These are phyloP conservation scores for Dinomys branickii DNA, from an alignment of 2,113 vertebrate genomes.

Conservation along the genomic window DNA sequence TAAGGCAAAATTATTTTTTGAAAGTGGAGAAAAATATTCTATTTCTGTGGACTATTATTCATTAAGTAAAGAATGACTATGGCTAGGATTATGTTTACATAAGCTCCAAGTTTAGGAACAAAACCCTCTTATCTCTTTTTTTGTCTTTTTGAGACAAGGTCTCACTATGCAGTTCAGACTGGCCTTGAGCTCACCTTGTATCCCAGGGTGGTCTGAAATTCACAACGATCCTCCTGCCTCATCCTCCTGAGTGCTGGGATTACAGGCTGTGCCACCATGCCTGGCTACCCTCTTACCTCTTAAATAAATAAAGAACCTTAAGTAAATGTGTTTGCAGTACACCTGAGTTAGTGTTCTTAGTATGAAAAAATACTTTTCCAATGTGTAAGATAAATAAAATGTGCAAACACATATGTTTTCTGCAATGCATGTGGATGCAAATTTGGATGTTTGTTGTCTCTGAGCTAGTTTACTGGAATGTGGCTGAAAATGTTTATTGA, in stretches of 20 bases:
- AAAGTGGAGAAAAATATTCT: not conserved
- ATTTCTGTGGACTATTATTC: not conserved
- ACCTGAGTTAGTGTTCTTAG: not conserved
- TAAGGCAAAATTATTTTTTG: not conserved
- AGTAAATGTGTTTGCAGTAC: not conserved
- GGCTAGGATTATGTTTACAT: not conserved
- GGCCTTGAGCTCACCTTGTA: too few species aligned
- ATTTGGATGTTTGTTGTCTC: not conserved
- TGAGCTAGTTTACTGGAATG: slow-evolving; percentile 29
- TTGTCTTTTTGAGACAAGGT: too few species aligned
- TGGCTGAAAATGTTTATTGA: not conserved
- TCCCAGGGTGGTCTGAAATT: too few species aligned
- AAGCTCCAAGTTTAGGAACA: not conserved
- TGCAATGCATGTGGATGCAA: not conserved
- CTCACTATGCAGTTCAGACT: too few species aligned
- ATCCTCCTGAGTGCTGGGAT: too few species aligned
- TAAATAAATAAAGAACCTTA: too few species aligned
- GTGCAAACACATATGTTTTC: not conserved
- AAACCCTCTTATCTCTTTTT: not conserved
- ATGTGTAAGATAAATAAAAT: not conserved
- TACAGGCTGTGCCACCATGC: too few species aligned
- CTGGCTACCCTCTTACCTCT: too few species aligned
- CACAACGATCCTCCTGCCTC: too few species aligned
- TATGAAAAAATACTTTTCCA: not conserved
- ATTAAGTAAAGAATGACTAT: not conserved